Base-by-base conservation (phyloP, 1,140 invertebrate genomes). In the Cydia splendana region DNA sequence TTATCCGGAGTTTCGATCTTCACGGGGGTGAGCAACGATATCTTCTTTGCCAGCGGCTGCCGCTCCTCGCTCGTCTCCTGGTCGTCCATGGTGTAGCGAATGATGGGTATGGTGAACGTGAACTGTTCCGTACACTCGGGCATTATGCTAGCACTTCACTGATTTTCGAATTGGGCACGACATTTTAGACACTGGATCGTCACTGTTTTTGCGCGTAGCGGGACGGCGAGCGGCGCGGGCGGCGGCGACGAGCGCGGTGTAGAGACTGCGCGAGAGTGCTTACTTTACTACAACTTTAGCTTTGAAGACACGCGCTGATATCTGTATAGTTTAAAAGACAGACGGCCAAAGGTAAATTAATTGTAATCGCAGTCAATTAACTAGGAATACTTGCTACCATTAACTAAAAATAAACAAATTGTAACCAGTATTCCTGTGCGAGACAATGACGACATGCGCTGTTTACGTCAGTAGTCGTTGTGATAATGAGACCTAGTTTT, bases 81-180 rank as follows among this genome's bases (percentile, higher is more conserved):
- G 9, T 85, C 75, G 13, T 93, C 91, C 90, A 93, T 92, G 51
- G 91, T 92, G 82, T 92, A 93, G 24, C 89, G 77, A 84, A 93
- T 93, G 75, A 92, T 86, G 18, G 91, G 91, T 62, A 93, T 91
- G 4, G 91, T 91, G 78, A 93, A 93, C 7, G 87, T 80, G 38
- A 89, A 88, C 67, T 88, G 82, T 77, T 93, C 91, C 34, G 90
- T 88, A 79, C 90, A 92, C 90, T 92, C 91, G 45, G 91, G 91
- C 91, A 93, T 93, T 84, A 76, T 91, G 80, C 75, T 77, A 67
- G 76, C 57, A 65, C 42, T 82, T 86, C 88, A 92, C 86, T 85
- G 75, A 80, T 86, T 85, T 82, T 28, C 77, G 75, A 87, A 84
- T 82, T 79, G 81, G 77, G 80, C 85, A 87, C 85, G 84, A 84